phyloP scores from a whole-genome alignment of 2,113 vertebrate genomes.

The Aptenodytes patagonicus region DNA sequence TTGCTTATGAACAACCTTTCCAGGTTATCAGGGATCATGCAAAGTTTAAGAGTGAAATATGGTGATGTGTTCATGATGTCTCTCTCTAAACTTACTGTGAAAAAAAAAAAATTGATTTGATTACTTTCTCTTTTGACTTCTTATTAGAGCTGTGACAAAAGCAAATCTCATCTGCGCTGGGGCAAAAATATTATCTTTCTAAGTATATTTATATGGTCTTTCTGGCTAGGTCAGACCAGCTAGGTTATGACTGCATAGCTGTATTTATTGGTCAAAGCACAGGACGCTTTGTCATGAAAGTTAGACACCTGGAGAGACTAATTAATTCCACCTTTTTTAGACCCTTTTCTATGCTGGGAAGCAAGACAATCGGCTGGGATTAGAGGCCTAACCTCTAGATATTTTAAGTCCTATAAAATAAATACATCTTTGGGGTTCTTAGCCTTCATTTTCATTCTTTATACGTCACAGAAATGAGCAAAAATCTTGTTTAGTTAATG shows the following conservation, averaged over 20 bases:
- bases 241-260: background rate
- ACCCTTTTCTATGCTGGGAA: background rate
- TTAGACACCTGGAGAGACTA: background rate
- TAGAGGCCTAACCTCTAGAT: background rate
- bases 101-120: background rate
- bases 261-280: background rate
- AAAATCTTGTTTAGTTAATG: fast-evolving
- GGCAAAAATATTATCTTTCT: background rate
- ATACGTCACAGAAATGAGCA: background rate
- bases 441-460: background rate
- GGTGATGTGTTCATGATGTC: background rate
- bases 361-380: background rate
- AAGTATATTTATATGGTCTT: background rate
- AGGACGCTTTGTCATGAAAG: background rate
- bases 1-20: background rate
- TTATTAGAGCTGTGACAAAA: background rate
- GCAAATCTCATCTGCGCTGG: background rate
- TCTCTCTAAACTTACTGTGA: background rate
- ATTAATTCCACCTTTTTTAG: background rate
- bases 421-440: background rate
- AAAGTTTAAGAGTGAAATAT: background rate
- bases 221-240: background rate
- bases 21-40: background rate
- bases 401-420: background rate
- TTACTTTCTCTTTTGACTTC: background rate